Base-by-base conservation (phyloP, 37 sponge, comb jelly and placozoan genomes). In the Amphimedon queenslandica region DNA sequence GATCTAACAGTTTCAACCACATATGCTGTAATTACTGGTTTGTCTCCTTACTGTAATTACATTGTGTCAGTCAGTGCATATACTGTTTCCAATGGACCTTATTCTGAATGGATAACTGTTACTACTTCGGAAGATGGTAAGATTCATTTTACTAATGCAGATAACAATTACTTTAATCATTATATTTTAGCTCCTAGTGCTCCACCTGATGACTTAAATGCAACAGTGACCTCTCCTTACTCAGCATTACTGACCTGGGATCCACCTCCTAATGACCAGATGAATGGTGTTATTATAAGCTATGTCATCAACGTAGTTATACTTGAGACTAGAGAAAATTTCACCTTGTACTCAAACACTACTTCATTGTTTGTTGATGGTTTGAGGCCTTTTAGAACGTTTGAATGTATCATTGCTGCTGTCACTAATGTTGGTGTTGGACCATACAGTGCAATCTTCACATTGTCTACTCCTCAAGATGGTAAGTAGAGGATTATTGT, bases 221-320 rank as follows among this genome's bases (percentile, higher is more conserved):
- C 24, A 25, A 38, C 30, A 10, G 60, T 40, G 55, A 23, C 58
- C 25, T 55, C 42, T 39, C 37, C 75, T 25, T 37, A 27, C 2
- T 37, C 69, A 5, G 58, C 73, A 40, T 27, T 38, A 30, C 58
- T 81, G 20, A 53, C 57, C 51, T 83, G 84, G 84, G 57, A 36
- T 32, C 84, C 76, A 31, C 84, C 77, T 3, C 66, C 55, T 38
- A 33, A 35, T 39, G 65, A n/a, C 2, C 11, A 38, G 18, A 76
- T 70, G 24, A 75, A 83, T 83, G 84, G 84, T 23, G 56, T 75
- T 39, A 76, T 83, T 27, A 75, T 55, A 10, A 61, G 65, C 29
- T 83, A 76, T 74, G 57, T 37, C 13, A 37, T 81, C 16, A 63
- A 42, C 41, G 42, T 79, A 33, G 40, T 58, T 42, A 64, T 70